These are phyloP conservation scores for Mus minutoides DNA, from an alignment of 2,797 vertebrate genomes.

Conservation along the genomic window DNA sequence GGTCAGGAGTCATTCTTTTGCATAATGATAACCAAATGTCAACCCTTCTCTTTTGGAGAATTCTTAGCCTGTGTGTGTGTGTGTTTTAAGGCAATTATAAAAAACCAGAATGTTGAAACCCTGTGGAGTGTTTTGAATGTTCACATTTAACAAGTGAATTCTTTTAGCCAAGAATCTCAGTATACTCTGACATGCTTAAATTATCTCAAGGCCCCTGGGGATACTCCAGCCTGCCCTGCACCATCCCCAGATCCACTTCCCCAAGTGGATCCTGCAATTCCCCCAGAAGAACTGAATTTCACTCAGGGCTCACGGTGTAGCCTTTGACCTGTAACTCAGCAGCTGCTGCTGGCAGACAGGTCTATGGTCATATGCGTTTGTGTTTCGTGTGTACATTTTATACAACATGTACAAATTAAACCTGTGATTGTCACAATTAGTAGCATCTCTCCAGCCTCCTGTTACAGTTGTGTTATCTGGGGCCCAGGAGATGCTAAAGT, in stretches of 20 bases:
- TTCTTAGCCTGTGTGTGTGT: background rate
- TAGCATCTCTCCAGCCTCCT: background rate
- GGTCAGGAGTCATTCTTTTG: slow-evolving; percentile 24
- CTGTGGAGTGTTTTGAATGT: slow-evolving; percentile 12
- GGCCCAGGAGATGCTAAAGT: background rate
- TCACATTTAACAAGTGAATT: slow-evolving; percentile 24
- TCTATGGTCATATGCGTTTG: fast-evolving
- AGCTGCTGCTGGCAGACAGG: background rate
- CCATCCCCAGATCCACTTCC: background rate
- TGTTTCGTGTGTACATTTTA: background rate
- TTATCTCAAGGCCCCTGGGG: background rate
- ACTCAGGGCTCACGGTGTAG: background rate
- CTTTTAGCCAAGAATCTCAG: background rate
- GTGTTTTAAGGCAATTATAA: background rate
- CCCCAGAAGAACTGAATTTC: background rate
- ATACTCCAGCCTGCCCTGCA: background rate
- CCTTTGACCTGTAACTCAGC: background rate
- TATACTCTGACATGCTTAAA: slow-evolving; percentile 9
- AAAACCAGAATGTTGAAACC: slow-evolving; percentile 28
- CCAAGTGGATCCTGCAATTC: background rate
- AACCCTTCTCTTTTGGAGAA: background rate
- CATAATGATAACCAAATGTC: slow-evolving; percentile 8
- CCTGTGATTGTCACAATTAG: background rate
- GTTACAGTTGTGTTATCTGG: background rate
- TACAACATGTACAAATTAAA: background rate